Percentiles rank a stretch among this genome's conserved stretches.
Conservation (phyloP, 64 coral and sea anemone genomes). For the Hydrozoanthus tunicans region DNA sequence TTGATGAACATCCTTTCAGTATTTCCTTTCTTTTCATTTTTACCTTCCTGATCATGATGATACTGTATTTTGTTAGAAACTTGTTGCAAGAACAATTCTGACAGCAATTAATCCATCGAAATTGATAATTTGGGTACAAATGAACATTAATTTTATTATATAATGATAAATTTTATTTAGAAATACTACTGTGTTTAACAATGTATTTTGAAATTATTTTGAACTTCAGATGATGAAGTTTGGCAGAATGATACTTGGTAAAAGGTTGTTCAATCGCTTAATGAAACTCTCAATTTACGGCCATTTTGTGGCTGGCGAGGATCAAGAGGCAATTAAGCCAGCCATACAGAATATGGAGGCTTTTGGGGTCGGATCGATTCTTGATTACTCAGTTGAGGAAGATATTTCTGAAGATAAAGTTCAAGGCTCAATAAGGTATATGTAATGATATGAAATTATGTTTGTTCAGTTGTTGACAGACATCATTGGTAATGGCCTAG, state of each 20-base stretch:
- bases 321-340: conserved; percentile 88
- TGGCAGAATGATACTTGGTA: conserved; percentile 75
- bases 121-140: too few species aligned
- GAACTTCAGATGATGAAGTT: conserved; percentile 70
- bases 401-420: conserved; percentile 85
- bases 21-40: too few species aligned
- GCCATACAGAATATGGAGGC: conserved; percentile 70
- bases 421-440: conserved; percentile 57
- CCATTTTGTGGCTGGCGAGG: conserved; percentile 98
- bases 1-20: too few species aligned
- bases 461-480: neutral
- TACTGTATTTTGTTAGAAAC: too few species aligned
- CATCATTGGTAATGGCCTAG: neutral
- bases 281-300: conserved; percentile 97
- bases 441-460: neutral
- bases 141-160: too few species aligned
- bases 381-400: conserved; percentile 98
- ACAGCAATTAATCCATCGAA: too few species aligned
- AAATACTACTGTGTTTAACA: too few species aligned
- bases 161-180: too few species aligned
- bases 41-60: too few species aligned
- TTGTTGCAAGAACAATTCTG: too few species aligned
- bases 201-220: neutral
- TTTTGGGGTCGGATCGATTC: conserved; percentile 93
- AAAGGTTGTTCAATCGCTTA: conserved; percentile 72